Base-by-base conservation (phyloP, 2,888 invertebrate species). In the Aleiodes leptofemur region DNA sequence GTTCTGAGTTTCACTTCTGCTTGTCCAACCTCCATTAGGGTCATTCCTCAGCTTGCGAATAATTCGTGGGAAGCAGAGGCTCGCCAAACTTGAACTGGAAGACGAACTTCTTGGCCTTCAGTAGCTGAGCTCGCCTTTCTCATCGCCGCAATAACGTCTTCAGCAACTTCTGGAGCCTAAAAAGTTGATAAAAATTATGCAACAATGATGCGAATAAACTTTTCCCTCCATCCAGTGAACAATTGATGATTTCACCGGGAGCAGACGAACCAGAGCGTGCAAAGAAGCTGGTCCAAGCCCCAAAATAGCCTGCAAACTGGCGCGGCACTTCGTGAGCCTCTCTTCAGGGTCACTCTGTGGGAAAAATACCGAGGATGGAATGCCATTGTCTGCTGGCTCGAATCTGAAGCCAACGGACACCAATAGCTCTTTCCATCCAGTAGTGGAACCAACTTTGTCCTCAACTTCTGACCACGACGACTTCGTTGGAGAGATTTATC, bases 371-470 rank as follows among this genome's bases (percentile, higher is more conserved):
- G 97, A 97, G 1, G 97, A 96, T 0, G 97, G 97, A 77, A 98
- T 96, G 0, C 97, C 97, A 89, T 97, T 97, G 9, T 97, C 96
- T 0, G 97, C 96, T 50, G 97, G 97, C 88, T 98, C 98, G 85
- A 98, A 98, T 77, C 98, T 93, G 86, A 98, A 98, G 14, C 98
- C 98, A 16, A 98, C 97, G 3, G 98, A 97, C 94, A 97, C 97
- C 0, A 98, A 91, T 4, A 98, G 91, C 86, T 98, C 98, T 85
- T 95, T 95, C 98, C 98, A 98, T 0, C 98, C 98, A 11, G 91
- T 92, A 1, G 95, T 94, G 14, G 93, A 91, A 0, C 97, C 97
- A 0, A 96, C 96, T 89, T 98, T 98, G 90, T 98, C 98, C 89
- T 98, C 98, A 69, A 98, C 90, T 97, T 97, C 87, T 97, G 97